Conservation (phyloP, 2,797 vertebrate genomes). For the Cyclura pinguis region DNA sequence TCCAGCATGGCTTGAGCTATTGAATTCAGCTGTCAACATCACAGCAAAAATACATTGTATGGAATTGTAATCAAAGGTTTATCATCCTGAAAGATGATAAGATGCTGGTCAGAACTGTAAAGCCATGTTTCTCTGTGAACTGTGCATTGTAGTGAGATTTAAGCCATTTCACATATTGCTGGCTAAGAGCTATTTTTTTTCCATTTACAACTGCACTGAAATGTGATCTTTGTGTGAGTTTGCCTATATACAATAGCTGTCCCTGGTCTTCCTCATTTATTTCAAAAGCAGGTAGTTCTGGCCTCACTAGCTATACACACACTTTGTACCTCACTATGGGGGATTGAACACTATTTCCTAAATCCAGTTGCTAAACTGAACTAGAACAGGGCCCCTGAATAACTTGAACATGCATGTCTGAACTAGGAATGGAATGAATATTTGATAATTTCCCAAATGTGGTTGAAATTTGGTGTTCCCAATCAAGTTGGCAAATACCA, state of each 20-base stretch:
- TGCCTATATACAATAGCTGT: not conserved
- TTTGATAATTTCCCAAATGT: no score
- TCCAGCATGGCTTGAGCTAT: slow-evolving; percentile 11
- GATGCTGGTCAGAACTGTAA: not conserved
- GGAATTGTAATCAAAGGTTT: slow-evolving; percentile 4
- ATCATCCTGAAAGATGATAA: not conserved
- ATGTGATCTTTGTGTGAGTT: not conserved
- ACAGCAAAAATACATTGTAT: not conserved
- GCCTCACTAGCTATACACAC: not conserved
- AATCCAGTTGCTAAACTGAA: no score
- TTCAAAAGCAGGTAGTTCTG: not conserved
- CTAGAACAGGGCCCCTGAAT: no score
- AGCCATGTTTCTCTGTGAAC: slow-evolving; percentile 4
- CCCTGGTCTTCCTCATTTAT: not conserved
- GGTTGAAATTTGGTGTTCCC: no score
- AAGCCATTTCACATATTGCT: not conserved
- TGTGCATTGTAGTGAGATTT: not conserved
- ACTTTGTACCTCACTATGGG: not conserved
- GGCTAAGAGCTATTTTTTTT: not conserved
- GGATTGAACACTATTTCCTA: not conserved
- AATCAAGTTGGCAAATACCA: no score
- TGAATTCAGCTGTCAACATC: not conserved
- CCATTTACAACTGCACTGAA: not conserved
- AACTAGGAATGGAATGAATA: no score
- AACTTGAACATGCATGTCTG: no score